Evolutionary conservation across 2,888 invertebrate genomes (phyloP).

Genomic region (Metopia argyrocephala): DNA sequence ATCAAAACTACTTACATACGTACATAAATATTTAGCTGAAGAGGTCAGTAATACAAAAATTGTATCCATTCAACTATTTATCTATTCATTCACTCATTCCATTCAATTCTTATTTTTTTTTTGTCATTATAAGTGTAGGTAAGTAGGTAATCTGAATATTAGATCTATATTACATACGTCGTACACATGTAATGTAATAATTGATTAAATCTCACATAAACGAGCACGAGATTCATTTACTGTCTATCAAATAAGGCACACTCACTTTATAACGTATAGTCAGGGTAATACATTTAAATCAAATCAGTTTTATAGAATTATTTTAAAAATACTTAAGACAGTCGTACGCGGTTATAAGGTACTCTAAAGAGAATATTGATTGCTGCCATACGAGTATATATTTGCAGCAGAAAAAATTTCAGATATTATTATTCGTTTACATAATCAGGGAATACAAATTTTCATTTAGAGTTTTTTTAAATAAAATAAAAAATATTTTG

Average conservation of each 20-base stretch:
- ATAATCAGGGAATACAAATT: too few relatives aligned
- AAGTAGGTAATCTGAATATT: not conserved
- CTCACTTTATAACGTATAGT: not conserved
- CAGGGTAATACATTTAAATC: not conserved
- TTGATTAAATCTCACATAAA: slow-evolving; percentile 22
- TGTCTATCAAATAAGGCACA: slow-evolving; percentile 26
- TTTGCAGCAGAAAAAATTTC: too few relatives aligned
- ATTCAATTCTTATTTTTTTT: not conserved
- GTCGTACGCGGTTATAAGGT: too few relatives aligned
- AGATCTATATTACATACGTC: not conserved
- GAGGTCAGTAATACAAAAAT: slow-evolving; percentile 56
- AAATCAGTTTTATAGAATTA: not conserved
- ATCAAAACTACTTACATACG: slow-evolving; percentile 11
- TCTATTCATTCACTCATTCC: not conserved
- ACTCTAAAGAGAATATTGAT: too few relatives aligned
- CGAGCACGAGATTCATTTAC: slow-evolving; percentile 38
- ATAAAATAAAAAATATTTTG: too few relatives aligned
- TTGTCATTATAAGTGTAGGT: slow-evolving; percentile 14
- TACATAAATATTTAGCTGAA: slow-evolving; percentile 37
- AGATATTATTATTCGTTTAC: too few relatives aligned
- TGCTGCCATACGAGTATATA: too few relatives aligned
- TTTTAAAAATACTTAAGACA: too few relatives aligned
- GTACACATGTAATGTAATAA: not conserved
- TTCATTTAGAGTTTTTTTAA: too few relatives aligned
- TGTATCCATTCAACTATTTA: not conserved